Evolutionary conservation across 2,888 invertebrate species (phyloP).

Genomic region (Yponomeuta malinellus): DNA sequence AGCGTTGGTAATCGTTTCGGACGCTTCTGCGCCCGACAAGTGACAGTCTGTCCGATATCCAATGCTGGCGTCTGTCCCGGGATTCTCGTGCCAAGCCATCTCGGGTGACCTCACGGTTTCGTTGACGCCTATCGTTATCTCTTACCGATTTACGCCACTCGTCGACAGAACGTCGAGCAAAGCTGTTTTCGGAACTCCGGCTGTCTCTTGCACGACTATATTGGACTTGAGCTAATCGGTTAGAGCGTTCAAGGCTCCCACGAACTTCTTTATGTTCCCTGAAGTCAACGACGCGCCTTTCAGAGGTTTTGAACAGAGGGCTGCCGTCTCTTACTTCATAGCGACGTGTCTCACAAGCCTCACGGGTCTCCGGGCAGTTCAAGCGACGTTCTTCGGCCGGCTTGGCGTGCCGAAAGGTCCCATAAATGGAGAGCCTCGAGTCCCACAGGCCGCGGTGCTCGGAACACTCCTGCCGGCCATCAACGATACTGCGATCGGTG

Average conservation of each 20-base stretch:
- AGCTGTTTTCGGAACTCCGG: neutral
- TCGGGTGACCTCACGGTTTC: constrained; percentile 16
- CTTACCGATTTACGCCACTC: constrained; percentile 11
- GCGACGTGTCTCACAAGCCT: constrained; percentile 19
- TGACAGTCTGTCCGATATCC: constrained; percentile 3
- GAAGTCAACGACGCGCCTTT: constrained; percentile 2
- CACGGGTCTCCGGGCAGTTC: constrained; percentile 25
- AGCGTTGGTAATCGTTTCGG: neutral
- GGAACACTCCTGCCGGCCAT: constrained; percentile 59
- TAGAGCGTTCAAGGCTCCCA: neutral
- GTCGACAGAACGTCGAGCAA: neutral
- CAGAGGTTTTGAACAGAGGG: constrained; percentile 19
- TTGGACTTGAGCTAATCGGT: neutral
- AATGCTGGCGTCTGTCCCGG: constrained; percentile 17
- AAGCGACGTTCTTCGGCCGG: constrained; percentile 24
- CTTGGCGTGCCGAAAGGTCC: constrained; percentile 26
- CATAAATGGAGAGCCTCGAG: constrained; percentile 32
- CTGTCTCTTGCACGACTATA: constrained; percentile 15
- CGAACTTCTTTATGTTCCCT: neutral
- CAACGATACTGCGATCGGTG: constrained; percentile 49
- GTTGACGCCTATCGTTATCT: constrained; percentile 15
- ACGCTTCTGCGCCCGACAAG: neutral
- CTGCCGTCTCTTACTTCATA: constrained; percentile 7
- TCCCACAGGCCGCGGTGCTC: constrained; percentile 28
- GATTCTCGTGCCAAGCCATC: constrained; percentile 15